phyloP scores from a whole-genome alignment of 2,888 invertebrate species.

The Scrobipalpa atriplicella region DNA sequence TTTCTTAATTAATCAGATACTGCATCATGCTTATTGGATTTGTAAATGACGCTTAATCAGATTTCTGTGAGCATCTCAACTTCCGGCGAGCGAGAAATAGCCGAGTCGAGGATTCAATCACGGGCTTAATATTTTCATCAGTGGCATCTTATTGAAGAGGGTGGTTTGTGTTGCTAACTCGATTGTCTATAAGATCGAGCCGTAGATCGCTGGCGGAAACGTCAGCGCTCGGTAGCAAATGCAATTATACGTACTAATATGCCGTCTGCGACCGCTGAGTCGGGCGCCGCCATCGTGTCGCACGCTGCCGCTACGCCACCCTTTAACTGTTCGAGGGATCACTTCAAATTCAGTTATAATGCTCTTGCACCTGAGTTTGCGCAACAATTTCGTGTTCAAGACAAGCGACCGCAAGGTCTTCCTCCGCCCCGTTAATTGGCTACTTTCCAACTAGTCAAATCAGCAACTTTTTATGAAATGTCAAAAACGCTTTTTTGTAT shows the following conservation, averaged over 20 bases:
- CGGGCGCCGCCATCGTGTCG: constrained; percentile 43
- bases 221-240: constrained; percentile 78
- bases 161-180: constrained; percentile 78
- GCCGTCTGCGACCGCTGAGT: constrained; percentile 69
- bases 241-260: constrained; percentile 80
- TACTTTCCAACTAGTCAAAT: too few relatives aligned
- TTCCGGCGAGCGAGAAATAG: constrained; percentile 34
- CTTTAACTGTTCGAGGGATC: constrained; percentile 67
- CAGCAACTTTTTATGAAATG: too few relatives aligned
- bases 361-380: constrained; percentile 60
- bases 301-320: constrained; percentile 59
- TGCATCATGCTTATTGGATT: constrained; percentile 46
- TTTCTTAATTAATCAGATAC: constrained; percentile 70
- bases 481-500: too few relatives aligned
- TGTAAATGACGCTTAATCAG: constrained; percentile 29
- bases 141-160: constrained; percentile 71
- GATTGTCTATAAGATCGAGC: constrained; percentile 76
- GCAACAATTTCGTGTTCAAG: constrained; percentile 42
- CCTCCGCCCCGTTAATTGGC: constrained; percentile 27
- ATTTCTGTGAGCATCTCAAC: constrained; percentile 22
- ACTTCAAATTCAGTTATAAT: constrained; percentile 67
- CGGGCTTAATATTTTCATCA: constrained; percentile 74
- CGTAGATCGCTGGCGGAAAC: constrained; percentile 71
- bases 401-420: constrained; percentile 24
- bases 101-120: constrained; percentile 59